Conservation (phyloP, 2,113 vertebrate genomes). For the Philantomba maxwellii region DNA sequence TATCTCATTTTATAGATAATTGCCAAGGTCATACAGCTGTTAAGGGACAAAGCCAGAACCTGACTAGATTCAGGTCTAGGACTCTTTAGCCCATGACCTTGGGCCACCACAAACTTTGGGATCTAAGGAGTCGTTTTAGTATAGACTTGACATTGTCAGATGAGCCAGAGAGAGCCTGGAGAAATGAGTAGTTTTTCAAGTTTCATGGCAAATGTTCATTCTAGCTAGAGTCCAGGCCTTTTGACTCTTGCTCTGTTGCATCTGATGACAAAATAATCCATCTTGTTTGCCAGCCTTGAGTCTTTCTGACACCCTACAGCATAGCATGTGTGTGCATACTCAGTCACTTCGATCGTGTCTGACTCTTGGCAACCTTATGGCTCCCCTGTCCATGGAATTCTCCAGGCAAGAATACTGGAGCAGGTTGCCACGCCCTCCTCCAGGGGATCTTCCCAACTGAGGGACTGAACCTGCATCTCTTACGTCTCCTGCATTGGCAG, state of each 20-base stretch:
- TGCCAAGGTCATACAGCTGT: background rate
- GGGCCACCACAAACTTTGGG: background rate
- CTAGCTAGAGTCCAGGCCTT: background rate
- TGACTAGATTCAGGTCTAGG: background rate
- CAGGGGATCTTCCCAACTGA: background rate
- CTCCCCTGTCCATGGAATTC: background rate
- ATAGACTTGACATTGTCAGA: background rate
- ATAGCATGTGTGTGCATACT: background rate
- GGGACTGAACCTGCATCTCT: background rate
- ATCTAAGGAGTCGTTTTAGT: background rate
- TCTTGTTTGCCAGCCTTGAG: background rate
- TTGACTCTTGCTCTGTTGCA: background rate
- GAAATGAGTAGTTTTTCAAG: background rate
- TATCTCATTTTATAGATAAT: background rate
- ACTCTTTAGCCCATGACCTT: background rate
- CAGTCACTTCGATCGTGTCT: background rate
- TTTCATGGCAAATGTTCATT: background rate
- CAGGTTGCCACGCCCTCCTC: background rate
- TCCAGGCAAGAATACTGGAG: background rate
- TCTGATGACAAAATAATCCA: background rate
- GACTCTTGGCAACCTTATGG: background rate
- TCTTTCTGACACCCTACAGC: background rate
- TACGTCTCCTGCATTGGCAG: background rate
- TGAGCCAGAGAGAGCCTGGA: background rate
- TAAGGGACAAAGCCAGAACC: background rate